These are phyloP conservation scores for Drosophila sucinea DNA, from an alignment of 1,140 invertebrate species.

Conservation along the genomic window DNA sequence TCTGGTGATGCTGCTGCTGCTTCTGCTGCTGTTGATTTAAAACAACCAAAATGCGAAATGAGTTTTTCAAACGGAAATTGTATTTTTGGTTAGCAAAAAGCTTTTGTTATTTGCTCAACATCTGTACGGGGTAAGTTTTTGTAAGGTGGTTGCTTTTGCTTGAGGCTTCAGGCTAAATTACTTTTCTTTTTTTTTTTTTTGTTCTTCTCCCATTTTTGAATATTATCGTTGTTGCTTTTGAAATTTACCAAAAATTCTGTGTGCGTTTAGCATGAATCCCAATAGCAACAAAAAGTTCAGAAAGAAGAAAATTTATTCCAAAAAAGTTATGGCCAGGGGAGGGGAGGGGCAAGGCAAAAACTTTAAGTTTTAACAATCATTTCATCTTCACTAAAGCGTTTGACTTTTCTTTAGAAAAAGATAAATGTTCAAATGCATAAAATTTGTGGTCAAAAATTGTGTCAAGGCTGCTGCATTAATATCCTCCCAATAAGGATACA, in stretches of 20 bases:
- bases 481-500: too few relatives aligned
- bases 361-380: not conserved
- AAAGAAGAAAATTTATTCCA: not conserved
- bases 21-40: conserved; percentile 69
- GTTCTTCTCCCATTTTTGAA: conserved; percentile 28
- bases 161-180: conserved; percentile 43
- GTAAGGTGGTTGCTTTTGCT: conserved; percentile 25
- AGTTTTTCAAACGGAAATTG: conserved; percentile 78
- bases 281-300: not conserved
- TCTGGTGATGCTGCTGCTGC: conserved; percentile 30
- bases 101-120: conserved; percentile 57
- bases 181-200: conserved; percentile 46
- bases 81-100: conserved; percentile 69
- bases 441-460: not conserved
- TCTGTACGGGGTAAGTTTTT: conserved; percentile 41
- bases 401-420: not conserved
- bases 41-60: conserved; percentile 79
- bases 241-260: conserved; percentile 1
- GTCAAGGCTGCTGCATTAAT: not conserved
- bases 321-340: not conserved
- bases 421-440: not conserved
- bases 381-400: not conserved
- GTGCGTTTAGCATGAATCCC: not conserved
- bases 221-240: conserved; percentile 1
- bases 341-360: not conserved